Conservation (phyloP, 1,140 invertebrate genomes). For the Bombus soroeensis region DNA sequence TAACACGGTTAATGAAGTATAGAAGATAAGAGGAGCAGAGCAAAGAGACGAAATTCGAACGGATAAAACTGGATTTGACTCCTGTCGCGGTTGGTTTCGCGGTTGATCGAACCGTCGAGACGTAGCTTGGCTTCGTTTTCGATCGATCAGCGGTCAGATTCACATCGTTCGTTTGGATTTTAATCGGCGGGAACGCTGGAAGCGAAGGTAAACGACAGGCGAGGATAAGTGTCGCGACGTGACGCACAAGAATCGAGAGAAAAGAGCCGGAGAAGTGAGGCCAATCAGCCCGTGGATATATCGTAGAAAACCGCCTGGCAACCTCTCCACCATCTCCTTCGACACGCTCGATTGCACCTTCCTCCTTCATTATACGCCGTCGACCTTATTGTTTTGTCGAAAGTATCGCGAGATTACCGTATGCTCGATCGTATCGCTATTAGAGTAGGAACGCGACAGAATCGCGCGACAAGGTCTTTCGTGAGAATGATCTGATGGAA, state of each 20-base stretch:
- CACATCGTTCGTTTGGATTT: constrained; percentile 11
- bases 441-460: background rate
- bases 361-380: constrained; percentile 60
- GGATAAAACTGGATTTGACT: background rate
- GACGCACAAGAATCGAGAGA: background rate
- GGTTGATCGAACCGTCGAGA: constrained; percentile 38
- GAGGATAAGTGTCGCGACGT: constrained; percentile 50
- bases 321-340: constrained; percentile 38
- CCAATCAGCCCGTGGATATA: constrained; percentile 28
- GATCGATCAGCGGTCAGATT: constrained; percentile 18
- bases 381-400: constrained; percentile 71
- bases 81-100: background rate
- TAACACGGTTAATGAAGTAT: constrained; percentile 1
- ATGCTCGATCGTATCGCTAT: constrained; percentile 5
- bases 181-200: background rate
- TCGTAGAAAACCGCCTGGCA: constrained; percentile 49
- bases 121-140: constrained; percentile 28
- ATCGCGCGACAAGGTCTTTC: background rate
- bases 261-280: background rate
- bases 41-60: background rate
- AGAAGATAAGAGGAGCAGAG: background rate
- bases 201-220: background rate
- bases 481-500: background rate
- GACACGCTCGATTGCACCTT: constrained; percentile 64
- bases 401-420: constrained; percentile 47